phyloP scores from a whole-genome alignment of 2,888 invertebrate genomes.

The Agrotis clavis region DNA sequence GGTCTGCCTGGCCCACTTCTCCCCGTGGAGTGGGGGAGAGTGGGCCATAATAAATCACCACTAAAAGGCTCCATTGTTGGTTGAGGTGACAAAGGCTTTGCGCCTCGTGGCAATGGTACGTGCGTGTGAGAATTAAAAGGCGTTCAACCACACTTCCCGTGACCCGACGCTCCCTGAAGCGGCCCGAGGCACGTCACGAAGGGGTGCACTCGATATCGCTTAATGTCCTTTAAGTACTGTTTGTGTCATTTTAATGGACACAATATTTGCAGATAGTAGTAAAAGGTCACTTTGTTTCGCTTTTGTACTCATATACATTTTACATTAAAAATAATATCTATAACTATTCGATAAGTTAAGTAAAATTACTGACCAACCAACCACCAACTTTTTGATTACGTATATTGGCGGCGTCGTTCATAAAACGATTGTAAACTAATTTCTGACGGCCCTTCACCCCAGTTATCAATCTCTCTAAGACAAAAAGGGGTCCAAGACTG shows the following conservation, averaged over 20 bases:
- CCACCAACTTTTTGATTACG: background rate
- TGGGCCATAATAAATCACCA: constrained; percentile 79
- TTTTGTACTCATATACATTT: background rate
- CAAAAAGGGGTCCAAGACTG: constrained; percentile 45
- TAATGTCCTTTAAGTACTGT: constrained; percentile 33
- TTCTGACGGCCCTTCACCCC: background rate
- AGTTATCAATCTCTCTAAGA: constrained; percentile 29
- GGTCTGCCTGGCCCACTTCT: constrained; percentile 58
- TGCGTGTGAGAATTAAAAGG: constrained; percentile 76
- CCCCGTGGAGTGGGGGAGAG: constrained; percentile 41
- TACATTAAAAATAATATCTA: background rate
- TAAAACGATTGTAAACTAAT: constrained; percentile 5
- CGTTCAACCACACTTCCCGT: constrained; percentile 70
- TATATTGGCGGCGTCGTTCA: background rate
- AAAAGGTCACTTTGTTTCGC: background rate
- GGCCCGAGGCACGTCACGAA: constrained; percentile 22
- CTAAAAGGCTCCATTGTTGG: constrained; percentile 81
- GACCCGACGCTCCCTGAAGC: constrained; percentile 37
- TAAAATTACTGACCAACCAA: no score
- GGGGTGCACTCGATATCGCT: constrained; percentile 49
- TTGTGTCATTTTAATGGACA: constrained; percentile 12
- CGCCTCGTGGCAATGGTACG: constrained; percentile 72
- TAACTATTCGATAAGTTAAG: background rate
- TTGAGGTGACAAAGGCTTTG: constrained; percentile 77
- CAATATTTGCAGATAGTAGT: background rate